Conservation (phyloP, 2,888 invertebrate genomes). For the Lithophane socia region DNA sequence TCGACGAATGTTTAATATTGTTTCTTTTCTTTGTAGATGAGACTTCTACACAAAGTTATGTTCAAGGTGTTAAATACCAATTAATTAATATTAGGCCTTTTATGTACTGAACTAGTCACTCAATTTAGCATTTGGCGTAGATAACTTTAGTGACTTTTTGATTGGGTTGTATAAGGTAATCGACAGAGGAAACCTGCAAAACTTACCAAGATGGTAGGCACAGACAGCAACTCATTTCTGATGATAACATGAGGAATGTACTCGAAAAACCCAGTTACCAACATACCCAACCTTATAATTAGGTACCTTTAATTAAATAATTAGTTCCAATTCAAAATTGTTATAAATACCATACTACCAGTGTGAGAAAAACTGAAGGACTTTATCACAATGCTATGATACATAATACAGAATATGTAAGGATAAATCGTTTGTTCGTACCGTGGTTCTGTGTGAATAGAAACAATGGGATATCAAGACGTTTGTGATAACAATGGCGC, state of each 20-base stretch:
- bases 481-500: slow-evolving; percentile 58
- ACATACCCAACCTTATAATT: slow-evolving; percentile 8
- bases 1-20: not conserved
- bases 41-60: no score
- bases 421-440: slow-evolving; percentile 49
- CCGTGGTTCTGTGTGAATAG: slow-evolving; percentile 49
- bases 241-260: slow-evolving; percentile 1
- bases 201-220: not conserved
- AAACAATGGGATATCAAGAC: slow-evolving; percentile 62
- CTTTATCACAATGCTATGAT: slow-evolving; percentile 48
- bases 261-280: not conserved
- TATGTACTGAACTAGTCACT: not conserved
- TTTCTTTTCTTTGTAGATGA: not conserved
- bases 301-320: slow-evolving; percentile 28
- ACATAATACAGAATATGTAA: slow-evolving; percentile 41
- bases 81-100: no score
- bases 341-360: slow-evolving; percentile 41
- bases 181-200: no score
- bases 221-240: not conserved
- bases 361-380: slow-evolving; percentile 54
- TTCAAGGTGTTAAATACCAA: no score
- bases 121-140: not conserved
- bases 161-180: no score
- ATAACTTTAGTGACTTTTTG: no score
- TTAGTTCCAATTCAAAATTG: slow-evolving; percentile 29